Conservation (phyloP, 1,140 invertebrate genomes). For the Lucilia sericata region DNA sequence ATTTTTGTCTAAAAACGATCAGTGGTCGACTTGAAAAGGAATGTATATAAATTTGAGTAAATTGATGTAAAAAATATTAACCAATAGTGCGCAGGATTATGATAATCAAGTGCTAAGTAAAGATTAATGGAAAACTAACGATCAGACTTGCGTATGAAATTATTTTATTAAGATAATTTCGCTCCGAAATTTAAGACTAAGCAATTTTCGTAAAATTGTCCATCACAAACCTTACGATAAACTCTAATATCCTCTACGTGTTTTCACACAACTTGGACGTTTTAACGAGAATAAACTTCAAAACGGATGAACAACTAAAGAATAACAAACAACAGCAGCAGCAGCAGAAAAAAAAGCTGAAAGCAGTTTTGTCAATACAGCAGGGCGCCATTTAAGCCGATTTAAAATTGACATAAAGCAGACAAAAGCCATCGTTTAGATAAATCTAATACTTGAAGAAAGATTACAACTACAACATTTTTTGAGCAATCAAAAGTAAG, state of each 20-base stretch:
- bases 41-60: not conserved
- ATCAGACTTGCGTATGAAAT: no score
- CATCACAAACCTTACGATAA: no score
- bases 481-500: conserved; percentile 9
- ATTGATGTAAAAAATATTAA: no score
- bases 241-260: no score
- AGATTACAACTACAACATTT: conserved; percentile 14
- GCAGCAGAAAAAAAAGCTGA: not conserved
- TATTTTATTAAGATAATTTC: no score
- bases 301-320: not conserved
- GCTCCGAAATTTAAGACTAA: no score
- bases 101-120: no score
- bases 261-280: no score
- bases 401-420: conserved; percentile 27
- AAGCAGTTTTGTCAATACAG: conserved; percentile 18
- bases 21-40: not conserved
- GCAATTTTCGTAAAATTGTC: no score
- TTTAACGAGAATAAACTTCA: no score
- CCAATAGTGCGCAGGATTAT: no score
- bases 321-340: not conserved
- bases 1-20: not conserved
- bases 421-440: conserved; percentile 28
- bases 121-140: no score
- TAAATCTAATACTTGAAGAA: conserved; percentile 10
- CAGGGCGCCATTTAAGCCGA: conserved; percentile 25